Percentiles rank a stretch among this genome's conserved stretches.
phyloP scores from a whole-genome alignment of 2,888 invertebrate species.

The Ornithoptera priamus region DNA sequence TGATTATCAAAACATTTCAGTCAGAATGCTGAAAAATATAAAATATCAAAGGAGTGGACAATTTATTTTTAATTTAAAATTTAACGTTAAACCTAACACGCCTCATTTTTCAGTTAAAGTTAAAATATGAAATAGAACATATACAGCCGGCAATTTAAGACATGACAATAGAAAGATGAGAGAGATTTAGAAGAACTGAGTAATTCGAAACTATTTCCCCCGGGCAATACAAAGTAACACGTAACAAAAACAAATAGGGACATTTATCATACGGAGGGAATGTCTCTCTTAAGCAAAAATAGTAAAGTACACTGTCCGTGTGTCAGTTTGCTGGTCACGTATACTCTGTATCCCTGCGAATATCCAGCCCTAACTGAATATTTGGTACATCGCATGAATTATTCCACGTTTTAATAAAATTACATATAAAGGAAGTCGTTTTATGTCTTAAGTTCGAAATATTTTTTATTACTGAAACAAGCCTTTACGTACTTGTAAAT shows the following conservation, averaged over 20 bases:
- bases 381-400: slow-evolving; percentile 57
- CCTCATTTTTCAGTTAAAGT: neutral
- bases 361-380: slow-evolving; percentile 62
- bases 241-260: slow-evolving; percentile 30
- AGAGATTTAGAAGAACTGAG: neutral
- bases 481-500: no score
- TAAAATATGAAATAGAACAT: neutral
- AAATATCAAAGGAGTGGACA: no score
- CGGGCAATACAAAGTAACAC: slow-evolving; percentile 12
- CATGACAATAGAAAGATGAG: neutral
- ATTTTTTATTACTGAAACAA: neutral
- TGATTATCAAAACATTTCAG: no score
- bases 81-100: neutral
- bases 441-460: neutral
- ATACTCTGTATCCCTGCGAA: slow-evolving; percentile 48
- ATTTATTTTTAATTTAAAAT: neutral
- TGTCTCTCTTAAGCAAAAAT: slow-evolving; percentile 39
- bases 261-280: slow-evolving; percentile 23
- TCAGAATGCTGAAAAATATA: no score
- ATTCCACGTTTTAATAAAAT: slow-evolving; percentile 27
- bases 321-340: slow-evolving; percentile 54
- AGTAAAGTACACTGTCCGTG: slow-evolving; percentile 40
- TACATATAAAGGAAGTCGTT: neutral
- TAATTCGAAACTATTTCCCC: slow-evolving; percentile 10
- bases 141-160: neutral